phyloP scores from a whole-genome alignment of 2,113 vertebrate genomes.

The Calonectris borealis region DNA sequence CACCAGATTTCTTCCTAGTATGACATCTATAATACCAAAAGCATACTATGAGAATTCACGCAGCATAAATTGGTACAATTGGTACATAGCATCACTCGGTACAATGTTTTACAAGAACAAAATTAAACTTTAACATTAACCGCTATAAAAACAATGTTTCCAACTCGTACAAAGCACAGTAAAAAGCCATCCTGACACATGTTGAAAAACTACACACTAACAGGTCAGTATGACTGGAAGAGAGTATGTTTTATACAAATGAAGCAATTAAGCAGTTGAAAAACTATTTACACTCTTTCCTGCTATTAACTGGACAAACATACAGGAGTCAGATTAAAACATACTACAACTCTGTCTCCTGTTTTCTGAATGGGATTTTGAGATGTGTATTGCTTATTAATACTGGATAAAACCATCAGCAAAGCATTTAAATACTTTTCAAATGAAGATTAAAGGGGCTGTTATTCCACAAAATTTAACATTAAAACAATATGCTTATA shows the following conservation, averaged over 20 bases:
- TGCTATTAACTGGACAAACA: conserved; percentile 58
- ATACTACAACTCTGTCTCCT: conserved; percentile 49
- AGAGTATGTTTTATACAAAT: conserved; percentile 62
- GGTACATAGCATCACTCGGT: not conserved
- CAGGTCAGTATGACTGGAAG: conserved; percentile 33
- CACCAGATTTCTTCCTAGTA: not conserved
- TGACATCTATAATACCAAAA: not conserved
- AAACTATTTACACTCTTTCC: conserved; percentile 32
- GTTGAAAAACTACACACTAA: conserved; percentile 71
- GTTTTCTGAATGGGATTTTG: conserved; percentile 49
- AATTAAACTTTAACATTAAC: conserved; percentile 59
- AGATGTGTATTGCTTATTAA: conserved; percentile 56
- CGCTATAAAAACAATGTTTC: conserved; percentile 59
- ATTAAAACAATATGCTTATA: conserved; percentile 73
- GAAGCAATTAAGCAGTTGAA: conserved; percentile 25
- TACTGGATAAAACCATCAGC: conserved; percentile 66
- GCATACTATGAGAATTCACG: conserved; percentile 3
- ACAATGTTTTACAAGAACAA: conserved; percentile 49
- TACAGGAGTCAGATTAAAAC: conserved; percentile 45
- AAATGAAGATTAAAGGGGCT: conserved; percentile 45
- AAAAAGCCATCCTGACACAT: conserved; percentile 61
- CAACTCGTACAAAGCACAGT: conserved; percentile 68
- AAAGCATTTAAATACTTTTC: conserved; percentile 59
- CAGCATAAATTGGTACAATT: conserved; percentile 8
- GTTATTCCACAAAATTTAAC: conserved; percentile 43